phyloP scores from a whole-genome alignment of 2,888 invertebrate species.

The Hyposoter dolosus region DNA sequence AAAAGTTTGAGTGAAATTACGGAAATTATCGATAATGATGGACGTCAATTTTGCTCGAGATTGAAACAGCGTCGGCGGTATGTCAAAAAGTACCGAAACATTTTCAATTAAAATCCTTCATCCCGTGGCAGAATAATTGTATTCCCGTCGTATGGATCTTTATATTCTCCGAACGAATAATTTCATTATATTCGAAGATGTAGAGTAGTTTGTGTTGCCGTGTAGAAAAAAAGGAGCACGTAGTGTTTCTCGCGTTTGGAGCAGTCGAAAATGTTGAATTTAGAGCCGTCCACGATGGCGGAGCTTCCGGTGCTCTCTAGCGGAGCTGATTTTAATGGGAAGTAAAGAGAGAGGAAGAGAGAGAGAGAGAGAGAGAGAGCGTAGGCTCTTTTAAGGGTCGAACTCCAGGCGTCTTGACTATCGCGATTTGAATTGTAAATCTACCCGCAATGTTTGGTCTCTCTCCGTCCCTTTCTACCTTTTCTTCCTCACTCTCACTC shows the following conservation, averaged over 20 bases:
- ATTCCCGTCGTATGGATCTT: background rate
- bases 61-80: slow-evolving; percentile 12
- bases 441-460: slow-evolving; percentile 29
- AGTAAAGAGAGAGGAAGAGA: background rate
- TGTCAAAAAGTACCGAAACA: slow-evolving; percentile 23
- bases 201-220: background rate
- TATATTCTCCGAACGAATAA: background rate
- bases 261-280: slow-evolving; percentile 42
- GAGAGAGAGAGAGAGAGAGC: slow-evolving; percentile 12
- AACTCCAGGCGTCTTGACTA: slow-evolving; percentile 48
- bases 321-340: slow-evolving; percentile 55
- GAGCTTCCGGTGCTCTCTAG: slow-evolving; percentile 14
- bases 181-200: background rate
- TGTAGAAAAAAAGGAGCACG: background rate
- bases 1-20: background rate
- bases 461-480: background rate
- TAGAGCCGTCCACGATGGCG: slow-evolving; percentile 1
- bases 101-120: slow-evolving; percentile 7
- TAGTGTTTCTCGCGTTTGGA: background rate
- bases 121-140: background rate
- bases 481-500: background rate
- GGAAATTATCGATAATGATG: background rate
- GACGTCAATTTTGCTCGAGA: slow-evolving; percentile 15
- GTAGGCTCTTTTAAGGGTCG: slow-evolving; percentile 62
- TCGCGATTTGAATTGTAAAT: slow-evolving; percentile 70